Base-by-base conservation (phyloP, 2,888 invertebrate species). In the Drosophila yooni region DNA sequence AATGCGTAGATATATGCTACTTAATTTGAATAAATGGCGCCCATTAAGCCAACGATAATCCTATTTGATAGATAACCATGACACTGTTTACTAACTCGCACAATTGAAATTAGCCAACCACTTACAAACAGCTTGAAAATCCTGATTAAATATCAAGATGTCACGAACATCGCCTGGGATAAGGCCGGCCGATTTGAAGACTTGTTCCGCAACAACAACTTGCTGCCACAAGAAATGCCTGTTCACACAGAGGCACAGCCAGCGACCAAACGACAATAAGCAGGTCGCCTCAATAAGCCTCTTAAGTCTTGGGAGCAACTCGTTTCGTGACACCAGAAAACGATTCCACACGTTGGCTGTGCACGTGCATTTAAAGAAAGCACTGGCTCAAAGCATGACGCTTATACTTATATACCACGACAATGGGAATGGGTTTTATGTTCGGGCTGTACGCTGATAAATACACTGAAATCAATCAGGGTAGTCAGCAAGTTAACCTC, bases 401-500 rank as follows among this genome's bases (percentile, higher is more conserved):
- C 34, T 33, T 31, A 48, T 40, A 57, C 34, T 31, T 34, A 36
- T 36, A 43, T 43, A n/a, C 3, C 46, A 52, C 2, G 25, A 27
- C 21, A 34, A 66, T 34, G 62, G n/a, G 25, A 59, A 60, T 25
- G 21, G n/a, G 27, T 34, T 11, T 38, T 43, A 62, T 25, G 25
- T 40, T 33, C n/a, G 18, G 29, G n/a, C 33, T 27, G 51, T 11
- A 38, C 43, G 53, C 36, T 80, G 74, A 78, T 69, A 79, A 82
- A 80, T 79, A 61, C 46, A 61, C 31, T 61, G 63, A 80, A 74
- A 80, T 89, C 85, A 88, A 89, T 85, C 90, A 73, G 86, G 78
- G 61, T 73, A 76, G 70, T 75, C 88, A 60, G 73, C 66, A 72
- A 62, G 71, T 21, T 57, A 56, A 54, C 64, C 58, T 48, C 54